phyloP scores from a whole-genome alignment of 2,113 vertebrate species.

The Odocoileus hemionus region DNA sequence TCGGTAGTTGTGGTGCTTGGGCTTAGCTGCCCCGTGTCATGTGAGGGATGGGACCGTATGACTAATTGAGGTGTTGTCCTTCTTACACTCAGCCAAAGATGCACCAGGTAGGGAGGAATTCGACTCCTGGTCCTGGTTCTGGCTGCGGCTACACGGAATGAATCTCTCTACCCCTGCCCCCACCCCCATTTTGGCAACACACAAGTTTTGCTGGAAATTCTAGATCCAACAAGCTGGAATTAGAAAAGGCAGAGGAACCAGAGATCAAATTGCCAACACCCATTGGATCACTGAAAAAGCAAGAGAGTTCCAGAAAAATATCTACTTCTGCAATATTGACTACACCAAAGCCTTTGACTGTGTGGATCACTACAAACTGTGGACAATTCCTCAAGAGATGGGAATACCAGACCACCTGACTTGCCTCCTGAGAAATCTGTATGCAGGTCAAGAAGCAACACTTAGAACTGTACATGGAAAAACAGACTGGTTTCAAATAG shows the following conservation, averaged over 20 bases:
- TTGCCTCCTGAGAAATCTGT: background rate
- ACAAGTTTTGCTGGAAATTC: rapidly evolving
- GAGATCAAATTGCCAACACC: background rate
- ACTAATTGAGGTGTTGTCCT: background rate
- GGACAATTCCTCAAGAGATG: background rate
- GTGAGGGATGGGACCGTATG: background rate
- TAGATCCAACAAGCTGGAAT: background rate
- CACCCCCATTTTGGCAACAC: background rate
- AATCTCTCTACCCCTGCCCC: background rate
- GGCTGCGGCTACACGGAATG: background rate
- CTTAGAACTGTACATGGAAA: background rate
- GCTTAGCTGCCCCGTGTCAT: background rate
- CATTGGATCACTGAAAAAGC: background rate
- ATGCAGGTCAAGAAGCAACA: background rate
- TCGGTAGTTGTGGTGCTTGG: background rate
- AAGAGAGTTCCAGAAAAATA: background rate
- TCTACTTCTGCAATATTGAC: background rate
- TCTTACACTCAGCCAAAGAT: background rate
- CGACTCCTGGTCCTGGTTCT: background rate
- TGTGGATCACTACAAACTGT: background rate
- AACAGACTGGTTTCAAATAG: background rate
- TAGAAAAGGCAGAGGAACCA: background rate
- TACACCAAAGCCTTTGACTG: background rate
- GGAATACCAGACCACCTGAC: background rate
- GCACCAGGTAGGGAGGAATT: background rate